These are phyloP conservation scores for Isichthys henryi DNA, from an alignment of 2,113 vertebrate genomes.

Conservation along the genomic window DNA sequence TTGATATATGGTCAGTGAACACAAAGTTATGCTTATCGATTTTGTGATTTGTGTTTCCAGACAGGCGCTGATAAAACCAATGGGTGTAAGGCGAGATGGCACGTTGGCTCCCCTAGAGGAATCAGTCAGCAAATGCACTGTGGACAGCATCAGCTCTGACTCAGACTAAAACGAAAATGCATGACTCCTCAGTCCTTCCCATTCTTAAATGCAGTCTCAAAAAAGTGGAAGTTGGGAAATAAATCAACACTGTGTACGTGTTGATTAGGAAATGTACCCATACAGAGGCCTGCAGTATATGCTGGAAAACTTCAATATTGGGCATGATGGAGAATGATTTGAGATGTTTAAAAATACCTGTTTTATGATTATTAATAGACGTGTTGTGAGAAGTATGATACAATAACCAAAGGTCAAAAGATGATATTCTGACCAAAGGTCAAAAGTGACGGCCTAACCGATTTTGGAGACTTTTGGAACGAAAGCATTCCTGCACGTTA, in stretches of 20 bases:
- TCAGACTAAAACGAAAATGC: conserved; percentile 66
- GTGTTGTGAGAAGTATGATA: background rate
- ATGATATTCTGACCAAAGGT: background rate
- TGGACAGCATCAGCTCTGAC: conserved; percentile 76
- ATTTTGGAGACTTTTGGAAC: background rate
- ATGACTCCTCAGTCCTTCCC: background rate
- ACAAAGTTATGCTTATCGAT: background rate
- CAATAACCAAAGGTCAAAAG: background rate
- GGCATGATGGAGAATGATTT: background rate
- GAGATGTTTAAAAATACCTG: background rate
- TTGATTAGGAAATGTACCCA: background rate
- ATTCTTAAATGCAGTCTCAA: background rate
- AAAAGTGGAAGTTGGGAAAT: background rate
- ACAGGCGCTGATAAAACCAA: conserved; percentile 88
- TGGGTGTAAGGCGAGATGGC: conserved; percentile 86
- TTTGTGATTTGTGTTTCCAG: conserved; percentile 58
- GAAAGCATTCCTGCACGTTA: background rate
- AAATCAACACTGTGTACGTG: background rate
- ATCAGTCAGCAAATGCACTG: conserved; percentile 62
- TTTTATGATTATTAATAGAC: background rate
- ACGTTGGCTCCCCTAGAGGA: conserved; percentile 88
- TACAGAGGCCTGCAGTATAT: background rate
- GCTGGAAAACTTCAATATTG: background rate
- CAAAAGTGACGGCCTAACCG: background rate
- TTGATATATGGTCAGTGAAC: background rate